These are phyloP conservation scores for Patella ulyssiponensis DNA, from an alignment of 2,888 invertebrate species.

Conservation along the genomic window DNA sequence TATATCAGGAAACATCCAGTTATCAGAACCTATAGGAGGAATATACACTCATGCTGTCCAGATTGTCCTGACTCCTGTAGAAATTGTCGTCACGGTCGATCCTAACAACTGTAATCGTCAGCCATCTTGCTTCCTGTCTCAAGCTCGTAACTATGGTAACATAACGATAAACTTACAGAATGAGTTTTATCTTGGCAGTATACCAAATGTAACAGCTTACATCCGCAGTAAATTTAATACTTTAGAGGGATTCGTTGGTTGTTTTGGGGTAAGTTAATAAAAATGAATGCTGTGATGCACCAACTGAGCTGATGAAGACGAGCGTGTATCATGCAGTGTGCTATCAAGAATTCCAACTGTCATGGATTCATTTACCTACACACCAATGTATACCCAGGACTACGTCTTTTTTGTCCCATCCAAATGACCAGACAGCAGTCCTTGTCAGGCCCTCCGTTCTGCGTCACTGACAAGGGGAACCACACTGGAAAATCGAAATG, in stretches of 20 bases:
- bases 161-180: slow-evolving; percentile 38
- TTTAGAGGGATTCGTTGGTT: slow-evolving; percentile 54
- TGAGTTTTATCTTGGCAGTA: slow-evolving; percentile 51
- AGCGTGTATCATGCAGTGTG: no score
- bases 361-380: no score
- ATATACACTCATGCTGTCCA: slow-evolving; percentile 42
- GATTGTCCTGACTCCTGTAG: slow-evolving; percentile 34
- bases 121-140: slow-evolving; percentile 40
- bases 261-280: slow-evolving; percentile 58
- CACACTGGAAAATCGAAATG: no score
- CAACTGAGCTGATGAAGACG: no score
- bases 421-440: no score
- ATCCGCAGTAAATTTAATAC: slow-evolving; percentile 55
- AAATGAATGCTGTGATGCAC: no score
- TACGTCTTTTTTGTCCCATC: no score
- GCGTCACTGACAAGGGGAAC: no score
- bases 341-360: no score
- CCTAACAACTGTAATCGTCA: slow-evolving; percentile 38
- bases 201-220: slow-evolving; percentile 51
- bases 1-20: slow-evolving; percentile 26
- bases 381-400: no score
- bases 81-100: slow-evolving; percentile 46
- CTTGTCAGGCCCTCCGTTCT: no score
- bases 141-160: slow-evolving; percentile 33
- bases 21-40: slow-evolving; percentile 32